Base-by-base conservation (phyloP, 2,113 vertebrate genomes). In the Tetraodon nigroviridis region DNA sequence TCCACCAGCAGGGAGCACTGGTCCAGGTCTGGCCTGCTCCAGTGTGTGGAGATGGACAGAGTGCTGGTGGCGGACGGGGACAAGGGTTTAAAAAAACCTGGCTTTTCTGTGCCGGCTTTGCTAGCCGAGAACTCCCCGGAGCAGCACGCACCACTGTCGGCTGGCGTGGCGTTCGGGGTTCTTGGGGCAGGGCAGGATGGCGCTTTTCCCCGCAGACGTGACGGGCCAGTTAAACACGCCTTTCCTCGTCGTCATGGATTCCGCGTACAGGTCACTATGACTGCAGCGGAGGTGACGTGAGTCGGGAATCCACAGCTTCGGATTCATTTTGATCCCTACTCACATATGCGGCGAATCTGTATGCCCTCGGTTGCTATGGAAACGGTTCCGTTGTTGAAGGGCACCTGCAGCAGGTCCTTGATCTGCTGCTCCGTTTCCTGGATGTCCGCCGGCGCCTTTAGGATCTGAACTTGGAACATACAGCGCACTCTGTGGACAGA, bases 141-240 rank as follows among this genome's bases (percentile, higher is more conserved):
- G 44, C 15, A 57, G 15, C 11, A 16, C 81, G 89, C 85, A 95
- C 94, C 93, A 97, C 17, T 80, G 64, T 76, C 95, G 87, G 3
- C 49, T 78, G 63, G 92, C 91, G 0, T 20, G 32, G 16, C 44
- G 47, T 2, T 44, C 29, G 17, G 75, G 61, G 67, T 93, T 90
- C 80, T 87, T 90, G 12, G 71, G 74, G 61, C 94, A 98, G 7
- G 52, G 61, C 45, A 32, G 56, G 14, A 42, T 61, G 0, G 67
- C 82, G 14, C 19, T 80, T 51, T 61, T 60, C 0, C 82, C 83
- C 55, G 92, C 91, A 19, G 53, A 56, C 13, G 83, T 93, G 51
- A 68, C 21, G 0, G 71, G 86, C 94, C 95, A 95, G 2, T 53
- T 58, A 57, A 93, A 96, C 51, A 69, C 82, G 7, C 93, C 93